phyloP scores from a whole-genome alignment of 2,113 vertebrate genomes.

The Takifugu bimaculatus region DNA sequence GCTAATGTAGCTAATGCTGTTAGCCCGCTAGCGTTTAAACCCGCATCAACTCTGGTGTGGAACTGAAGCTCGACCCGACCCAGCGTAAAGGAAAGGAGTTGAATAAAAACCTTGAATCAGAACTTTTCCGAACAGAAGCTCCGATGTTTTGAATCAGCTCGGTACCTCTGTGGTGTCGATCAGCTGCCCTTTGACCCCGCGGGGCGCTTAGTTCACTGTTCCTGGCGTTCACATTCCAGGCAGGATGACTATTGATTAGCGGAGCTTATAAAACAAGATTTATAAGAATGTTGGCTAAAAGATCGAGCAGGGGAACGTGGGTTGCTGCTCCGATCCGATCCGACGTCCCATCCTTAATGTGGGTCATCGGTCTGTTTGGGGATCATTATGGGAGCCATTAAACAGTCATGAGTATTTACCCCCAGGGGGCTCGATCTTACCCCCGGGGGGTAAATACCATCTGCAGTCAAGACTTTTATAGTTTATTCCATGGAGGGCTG shows the following conservation, averaged over 20 bases:
- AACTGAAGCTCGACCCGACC: no score
- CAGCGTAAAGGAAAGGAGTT: no score
- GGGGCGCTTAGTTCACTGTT: constrained; percentile 14
- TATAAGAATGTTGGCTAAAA: constrained; percentile 1
- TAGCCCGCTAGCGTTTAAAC: no score
- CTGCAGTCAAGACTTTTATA: constrained; percentile 20
- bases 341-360: neutral
- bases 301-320: neutral
- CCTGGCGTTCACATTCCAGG: constrained; percentile 20
- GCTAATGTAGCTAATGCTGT: no score
- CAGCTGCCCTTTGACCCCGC: constrained; percentile 1
- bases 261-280: constrained; percentile 10
- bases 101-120: no score
- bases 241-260: constrained; percentile 38
- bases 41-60: no score
- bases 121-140: no score
- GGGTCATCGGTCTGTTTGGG: constrained; percentile 27
- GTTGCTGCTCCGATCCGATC: neutral
- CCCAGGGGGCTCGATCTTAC: no score
- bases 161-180: constrained; percentile 37
- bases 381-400: constrained; percentile 45
- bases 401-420: constrained; percentile 21
- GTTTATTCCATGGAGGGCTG: constrained; percentile 28
- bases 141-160: no score
- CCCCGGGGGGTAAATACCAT: constrained; percentile 35